Percentiles rank a stretch among this genome's conserved stretches.
These are phyloP conservation scores for Numenius phaeopus DNA, from an alignment of 2,797 vertebrate genomes.

Conservation along the genomic window DNA sequence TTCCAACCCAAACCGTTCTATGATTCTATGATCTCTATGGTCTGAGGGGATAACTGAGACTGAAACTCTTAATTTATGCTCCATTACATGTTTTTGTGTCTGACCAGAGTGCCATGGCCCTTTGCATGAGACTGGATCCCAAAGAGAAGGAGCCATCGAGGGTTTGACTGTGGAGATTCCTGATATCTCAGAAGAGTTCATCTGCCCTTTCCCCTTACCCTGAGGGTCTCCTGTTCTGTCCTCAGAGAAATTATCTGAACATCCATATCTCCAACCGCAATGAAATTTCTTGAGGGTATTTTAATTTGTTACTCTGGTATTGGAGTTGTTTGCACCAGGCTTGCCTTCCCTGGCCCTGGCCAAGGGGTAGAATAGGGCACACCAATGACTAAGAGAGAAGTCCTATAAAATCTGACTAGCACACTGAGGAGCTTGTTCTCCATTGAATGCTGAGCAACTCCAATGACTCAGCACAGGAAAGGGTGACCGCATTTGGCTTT, in stretches of 20 bases:
- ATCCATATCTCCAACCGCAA: fast-evolving
- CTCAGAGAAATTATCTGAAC: background rate
- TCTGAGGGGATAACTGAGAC: no score
- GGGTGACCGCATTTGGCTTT: fast-evolving
- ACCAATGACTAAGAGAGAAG: background rate
- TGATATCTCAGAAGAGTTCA: background rate
- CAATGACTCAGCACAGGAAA: background rate
- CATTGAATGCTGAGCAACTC: background rate
- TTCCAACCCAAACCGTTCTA: no score
- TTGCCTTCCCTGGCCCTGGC: background rate
- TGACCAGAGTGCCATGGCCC: no score
- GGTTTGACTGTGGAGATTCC: background rate
- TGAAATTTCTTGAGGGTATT: background rate
- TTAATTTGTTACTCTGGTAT: background rate
- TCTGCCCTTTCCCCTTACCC: background rate
- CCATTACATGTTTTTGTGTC: no score
- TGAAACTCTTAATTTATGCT: no score
- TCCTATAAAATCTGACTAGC: background rate
- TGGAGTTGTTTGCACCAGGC: background rate
- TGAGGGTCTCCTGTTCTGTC: background rate
- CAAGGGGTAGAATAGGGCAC: background rate
- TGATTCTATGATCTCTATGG: no score
- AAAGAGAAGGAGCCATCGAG: no score
- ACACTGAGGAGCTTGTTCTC: fast-evolving
- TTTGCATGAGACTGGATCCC: no score